phyloP scores from a whole-genome alignment of 2,888 invertebrate genomes.

The Hartigia nigra region DNA sequence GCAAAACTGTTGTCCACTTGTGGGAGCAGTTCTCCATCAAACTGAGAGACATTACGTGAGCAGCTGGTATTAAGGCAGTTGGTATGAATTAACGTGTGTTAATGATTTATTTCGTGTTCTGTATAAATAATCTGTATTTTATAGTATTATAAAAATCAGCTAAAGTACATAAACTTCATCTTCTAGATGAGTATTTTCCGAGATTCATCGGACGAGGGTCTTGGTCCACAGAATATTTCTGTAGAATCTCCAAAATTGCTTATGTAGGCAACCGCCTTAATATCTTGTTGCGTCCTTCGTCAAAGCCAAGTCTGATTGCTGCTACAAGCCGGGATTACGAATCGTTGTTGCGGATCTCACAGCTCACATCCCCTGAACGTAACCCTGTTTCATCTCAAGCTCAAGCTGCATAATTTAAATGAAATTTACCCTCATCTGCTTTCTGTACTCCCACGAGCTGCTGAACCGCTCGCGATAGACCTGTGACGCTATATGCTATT shows the following conservation, averaged over 20 bases:
- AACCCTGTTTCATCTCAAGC: neutral
- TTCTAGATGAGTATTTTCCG: neutral
- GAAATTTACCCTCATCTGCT: neutral
- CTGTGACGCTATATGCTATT: neutral
- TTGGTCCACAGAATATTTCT: neutral
- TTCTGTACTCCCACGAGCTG: neutral
- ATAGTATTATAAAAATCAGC: neutral
- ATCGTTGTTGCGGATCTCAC: conserved; percentile 8
- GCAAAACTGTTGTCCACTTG: neutral
- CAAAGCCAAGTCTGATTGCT: conserved; percentile 44
- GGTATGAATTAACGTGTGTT: too few species aligned
- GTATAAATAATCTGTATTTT: neutral
- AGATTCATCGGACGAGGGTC: neutral
- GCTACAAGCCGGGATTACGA: conserved; percentile 49
- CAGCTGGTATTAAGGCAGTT: neutral
- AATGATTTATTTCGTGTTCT: neutral
- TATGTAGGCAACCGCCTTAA: conserved; percentile 13
- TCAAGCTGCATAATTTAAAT: neutral
- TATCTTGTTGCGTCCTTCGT: conserved; percentile 32
- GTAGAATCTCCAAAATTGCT: neutral
- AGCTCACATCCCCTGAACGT: neutral
- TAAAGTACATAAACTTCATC: neutral
- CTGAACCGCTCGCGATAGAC: neutral
- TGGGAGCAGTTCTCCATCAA: neutral
- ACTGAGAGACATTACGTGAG: neutral